Evolutionary conservation across 2,888 invertebrate genomes (phyloP), one percentile per base, ranked within the genome.

Genomic region (Dasypolia templi): DNA sequence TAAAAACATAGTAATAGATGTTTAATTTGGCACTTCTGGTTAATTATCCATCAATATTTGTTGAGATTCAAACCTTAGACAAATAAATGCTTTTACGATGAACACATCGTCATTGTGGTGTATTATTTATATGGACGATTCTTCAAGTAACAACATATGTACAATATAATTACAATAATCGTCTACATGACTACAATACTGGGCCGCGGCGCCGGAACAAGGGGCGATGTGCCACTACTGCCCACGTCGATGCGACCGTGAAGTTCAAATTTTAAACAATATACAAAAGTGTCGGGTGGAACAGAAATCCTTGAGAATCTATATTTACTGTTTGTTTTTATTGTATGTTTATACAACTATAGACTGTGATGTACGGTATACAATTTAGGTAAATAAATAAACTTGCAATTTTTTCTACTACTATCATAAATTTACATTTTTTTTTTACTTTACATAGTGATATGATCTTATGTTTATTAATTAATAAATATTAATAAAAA

Each of bases 161-260:
- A 95, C 95, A 95, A 94, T 94, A 94, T 94, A 94, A 94, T 93
- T 93, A 94, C 93, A 94, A 88, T 89, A 86, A 86, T 88, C 87
- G 86, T 88, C 85, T 89, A 89, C 74, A 89, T 86, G 88, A 91
- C 90, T 92, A 82, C 70, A 75, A 75, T 75, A 69, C 63, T 53
- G 59, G 61, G 56, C 64, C 63, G 74, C 64, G 26, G 67, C 74
- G 65, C 12, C 64, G 58, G 61, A 44, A 29, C 68, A 12, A 17
- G 19, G 19, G 49, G 35, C 39, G 39, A 44, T 35, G 12, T 39
- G 49, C 46, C n/a, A 22, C n/a, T 42, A 7, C 42, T 29, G 68
- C 49, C 44, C 46, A 39, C 61, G 35, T 39, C 66, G 49, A 32
- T n/a, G 58, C 65, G 74, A 64, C 63, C 68, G 69, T 74, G 49